These are phyloP conservation scores for Dicentrarchus labrax DNA, from an alignment of 2,113 vertebrate species.

Conservation along the genomic window DNA sequence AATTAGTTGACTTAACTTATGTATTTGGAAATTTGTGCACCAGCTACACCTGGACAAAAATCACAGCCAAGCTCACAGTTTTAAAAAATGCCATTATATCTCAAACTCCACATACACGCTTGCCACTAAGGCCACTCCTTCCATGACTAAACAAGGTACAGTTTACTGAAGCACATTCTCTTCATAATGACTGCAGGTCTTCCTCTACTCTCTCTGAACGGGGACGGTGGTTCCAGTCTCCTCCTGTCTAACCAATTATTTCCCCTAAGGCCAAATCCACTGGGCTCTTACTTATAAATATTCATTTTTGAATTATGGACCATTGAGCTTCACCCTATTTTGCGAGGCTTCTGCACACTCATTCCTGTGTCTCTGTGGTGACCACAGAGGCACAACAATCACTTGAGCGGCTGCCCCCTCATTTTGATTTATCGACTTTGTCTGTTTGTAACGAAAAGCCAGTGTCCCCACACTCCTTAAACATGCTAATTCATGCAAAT, in stretches of 20 bases:
- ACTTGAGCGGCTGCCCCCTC: constrained; percentile 71
- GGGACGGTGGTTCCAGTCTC: constrained; percentile 25
- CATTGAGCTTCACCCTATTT: constrained; percentile 55
- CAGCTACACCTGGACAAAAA: neutral
- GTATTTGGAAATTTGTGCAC: neutral
- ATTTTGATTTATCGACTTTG: constrained; percentile 85
- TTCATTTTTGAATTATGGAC: constrained; percentile 77
- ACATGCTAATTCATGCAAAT: constrained; percentile 87
- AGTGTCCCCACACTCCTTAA: constrained; percentile 74
- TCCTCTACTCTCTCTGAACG: constrained; percentile 15
- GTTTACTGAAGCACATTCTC: constrained; percentile 5
- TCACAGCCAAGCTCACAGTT: neutral
- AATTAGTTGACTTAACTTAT: neutral
- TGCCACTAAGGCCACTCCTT: neutral
- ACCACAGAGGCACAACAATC: constrained; percentile 66
- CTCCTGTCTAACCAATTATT: constrained; percentile 63
- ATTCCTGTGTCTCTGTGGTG: constrained; percentile 58
- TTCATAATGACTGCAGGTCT: constrained; percentile 30
- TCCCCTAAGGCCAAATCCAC: constrained; percentile 64
- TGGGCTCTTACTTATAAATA: constrained; percentile 79
- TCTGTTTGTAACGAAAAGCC: constrained; percentile 74
- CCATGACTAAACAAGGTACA: constrained; percentile 11
- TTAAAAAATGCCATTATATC: neutral
- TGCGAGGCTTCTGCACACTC: constrained; percentile 37
- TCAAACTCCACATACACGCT: neutral